phyloP scores from a whole-genome alignment of 2,888 invertebrate species.

The Synergus umbraculus region DNA sequence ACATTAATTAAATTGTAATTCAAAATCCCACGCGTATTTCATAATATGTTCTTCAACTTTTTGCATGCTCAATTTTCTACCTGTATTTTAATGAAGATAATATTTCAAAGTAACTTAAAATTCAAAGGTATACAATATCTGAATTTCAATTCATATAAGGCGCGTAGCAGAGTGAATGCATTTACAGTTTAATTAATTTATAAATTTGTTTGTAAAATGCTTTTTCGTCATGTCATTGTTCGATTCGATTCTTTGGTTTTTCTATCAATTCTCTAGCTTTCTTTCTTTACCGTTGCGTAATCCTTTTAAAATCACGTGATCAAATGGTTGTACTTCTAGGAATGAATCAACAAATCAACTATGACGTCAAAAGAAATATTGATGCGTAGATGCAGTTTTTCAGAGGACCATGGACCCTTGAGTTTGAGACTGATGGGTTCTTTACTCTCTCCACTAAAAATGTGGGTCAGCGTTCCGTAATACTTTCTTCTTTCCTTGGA shows the following conservation, averaged over 20 bases:
- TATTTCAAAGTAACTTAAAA: not conserved
- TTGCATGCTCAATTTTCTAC: not conserved
- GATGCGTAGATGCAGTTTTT: conserved; percentile 25
- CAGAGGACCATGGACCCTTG: not conserved
- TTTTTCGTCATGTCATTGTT: not conserved
- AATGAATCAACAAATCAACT: conserved; percentile 30
- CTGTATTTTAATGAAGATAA: not conserved
- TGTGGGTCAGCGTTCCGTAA: conserved; percentile 67
- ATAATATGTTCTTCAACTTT: conserved; percentile 17
- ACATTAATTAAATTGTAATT: conserved; percentile 33
- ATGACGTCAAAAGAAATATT: conserved; percentile 28
- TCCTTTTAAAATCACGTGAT: conserved; percentile 8
- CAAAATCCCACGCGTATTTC: conserved; percentile 27
- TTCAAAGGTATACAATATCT: not conserved
- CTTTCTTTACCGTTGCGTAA: not conserved
- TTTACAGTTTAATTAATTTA: too few species aligned
- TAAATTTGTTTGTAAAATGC: too few species aligned
- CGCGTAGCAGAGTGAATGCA: not conserved
- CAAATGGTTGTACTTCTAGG: conserved; percentile 3
- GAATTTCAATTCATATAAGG: not conserved
- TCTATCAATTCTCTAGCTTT: not conserved
- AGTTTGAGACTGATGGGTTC: conserved; percentile 15
- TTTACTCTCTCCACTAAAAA: conserved; percentile 49
- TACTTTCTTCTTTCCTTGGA: conserved; percentile 70
- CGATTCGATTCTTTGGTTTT: too few species aligned